phyloP scores from a whole-genome alignment of 2,113 vertebrate species.

The Copsychus sechellarum region DNA sequence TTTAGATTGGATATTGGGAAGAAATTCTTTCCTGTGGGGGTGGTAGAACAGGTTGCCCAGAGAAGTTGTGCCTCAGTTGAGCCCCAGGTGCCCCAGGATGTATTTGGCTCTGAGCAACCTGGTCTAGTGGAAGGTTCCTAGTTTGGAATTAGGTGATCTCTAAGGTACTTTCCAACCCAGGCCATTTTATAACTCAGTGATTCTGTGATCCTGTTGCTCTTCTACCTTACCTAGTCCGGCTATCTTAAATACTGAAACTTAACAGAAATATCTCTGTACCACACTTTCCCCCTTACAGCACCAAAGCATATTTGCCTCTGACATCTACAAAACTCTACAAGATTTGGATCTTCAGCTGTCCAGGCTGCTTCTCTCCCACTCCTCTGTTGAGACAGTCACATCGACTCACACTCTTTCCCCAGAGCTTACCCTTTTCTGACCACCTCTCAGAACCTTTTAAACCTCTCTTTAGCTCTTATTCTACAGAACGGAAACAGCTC shows the following conservation, averaged over 20 bases:
- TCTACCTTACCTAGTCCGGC: background rate
- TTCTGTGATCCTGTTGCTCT: background rate
- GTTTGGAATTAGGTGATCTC: background rate
- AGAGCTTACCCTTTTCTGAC: background rate
- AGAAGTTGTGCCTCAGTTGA: background rate
- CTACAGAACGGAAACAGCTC: background rate
- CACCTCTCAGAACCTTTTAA: background rate
- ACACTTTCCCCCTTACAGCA: background rate
- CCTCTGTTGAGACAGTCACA: rapidly evolving
- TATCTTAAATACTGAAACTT: background rate
- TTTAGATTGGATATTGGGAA: background rate
- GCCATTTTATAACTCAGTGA: background rate
- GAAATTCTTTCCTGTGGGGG: background rate
- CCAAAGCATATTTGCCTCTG: rapidly evolving
- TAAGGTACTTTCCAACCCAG: background rate
- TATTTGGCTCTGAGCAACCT: background rate
- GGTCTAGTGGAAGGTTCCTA: background rate
- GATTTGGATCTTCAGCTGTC: background rate
- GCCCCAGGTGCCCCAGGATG: background rate
- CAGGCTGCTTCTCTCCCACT: background rate
- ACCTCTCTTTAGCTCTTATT: background rate
- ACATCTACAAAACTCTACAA: background rate
- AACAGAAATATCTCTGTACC: background rate
- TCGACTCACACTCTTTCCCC: background rate
- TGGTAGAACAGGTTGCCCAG: background rate